These are phyloP conservation scores for Xylophagus ater DNA, from an alignment of 2,888 invertebrate genomes.

Conservation along the genomic window DNA sequence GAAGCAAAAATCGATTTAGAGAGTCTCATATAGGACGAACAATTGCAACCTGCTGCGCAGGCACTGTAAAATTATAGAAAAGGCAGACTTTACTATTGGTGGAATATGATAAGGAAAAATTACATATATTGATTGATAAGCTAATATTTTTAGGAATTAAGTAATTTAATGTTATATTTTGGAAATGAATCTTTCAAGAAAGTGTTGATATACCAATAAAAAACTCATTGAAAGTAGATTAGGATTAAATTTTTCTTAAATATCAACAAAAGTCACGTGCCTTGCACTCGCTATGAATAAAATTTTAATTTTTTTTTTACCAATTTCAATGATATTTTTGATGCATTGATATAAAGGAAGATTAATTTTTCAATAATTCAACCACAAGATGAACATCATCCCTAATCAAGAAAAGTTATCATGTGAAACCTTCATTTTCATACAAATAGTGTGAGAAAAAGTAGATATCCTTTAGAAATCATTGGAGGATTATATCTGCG, in stretches of 20 bases:
- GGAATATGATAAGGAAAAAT: background rate
- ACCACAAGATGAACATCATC: too few species aligned
- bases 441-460: background rate
- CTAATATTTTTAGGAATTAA: background rate
- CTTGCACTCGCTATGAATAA: background rate
- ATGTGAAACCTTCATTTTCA: too few species aligned
- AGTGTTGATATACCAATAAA: background rate
- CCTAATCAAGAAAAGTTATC: too few species aligned
- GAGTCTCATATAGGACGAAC: too few species aligned
- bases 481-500: too few species aligned
- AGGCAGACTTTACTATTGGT: background rate
- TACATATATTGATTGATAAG: background rate
- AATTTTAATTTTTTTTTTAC: background rate
- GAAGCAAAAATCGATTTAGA: too few species aligned
- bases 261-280: constrained; percentile 1
- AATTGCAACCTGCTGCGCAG: constrained; percentile 1
- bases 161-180: background rate
- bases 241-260: background rate
- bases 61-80: background rate
- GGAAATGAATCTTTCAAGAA: background rate
- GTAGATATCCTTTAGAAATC: too few species aligned
- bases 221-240: background rate
- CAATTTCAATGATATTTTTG: background rate
- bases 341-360: background rate
- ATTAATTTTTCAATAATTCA: background rate